Percentiles rank a stretch among this genome's conserved stretches.
Evolutionary conservation across 2,797 vertebrate species (phyloP).

Genomic region (Emydoidea blandingii): DNA sequence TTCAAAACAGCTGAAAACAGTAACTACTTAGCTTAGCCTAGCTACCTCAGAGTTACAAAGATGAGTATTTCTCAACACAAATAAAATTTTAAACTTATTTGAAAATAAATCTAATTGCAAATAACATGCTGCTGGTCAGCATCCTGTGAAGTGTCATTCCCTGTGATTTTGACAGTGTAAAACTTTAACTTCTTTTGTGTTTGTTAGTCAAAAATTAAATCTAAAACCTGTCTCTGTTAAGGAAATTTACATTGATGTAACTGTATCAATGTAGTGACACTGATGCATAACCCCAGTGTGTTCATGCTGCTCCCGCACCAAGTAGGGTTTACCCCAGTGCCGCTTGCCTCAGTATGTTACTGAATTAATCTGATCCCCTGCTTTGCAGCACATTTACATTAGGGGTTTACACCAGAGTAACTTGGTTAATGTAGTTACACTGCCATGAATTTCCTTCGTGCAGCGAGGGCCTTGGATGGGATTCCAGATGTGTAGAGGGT

Average conservation of each 20-base stretch:
- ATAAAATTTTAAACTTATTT: not conserved
- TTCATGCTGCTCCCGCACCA: too few relatives aligned
- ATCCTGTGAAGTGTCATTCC: not conserved
- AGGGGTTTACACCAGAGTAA: not conserved
- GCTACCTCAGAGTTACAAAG: not conserved
- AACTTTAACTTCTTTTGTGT: not conserved
- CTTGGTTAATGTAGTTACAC: not conserved
- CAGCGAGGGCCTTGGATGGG: not conserved
- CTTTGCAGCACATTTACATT: too few relatives aligned
- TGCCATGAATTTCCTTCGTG: too few relatives aligned
- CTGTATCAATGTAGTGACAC: not conserved
- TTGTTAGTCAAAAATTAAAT: not conserved
- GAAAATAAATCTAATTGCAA: not conserved
- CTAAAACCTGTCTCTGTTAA: not conserved
- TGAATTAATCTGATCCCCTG: too few relatives aligned
- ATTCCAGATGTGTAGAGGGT: too few relatives aligned
- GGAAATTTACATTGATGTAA: not conserved
- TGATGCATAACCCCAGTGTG: too few relatives aligned
- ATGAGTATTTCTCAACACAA: not conserved
- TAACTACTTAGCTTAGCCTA: conserved; percentile 26
- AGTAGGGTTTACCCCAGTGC: too few relatives aligned
- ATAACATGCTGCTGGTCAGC: not conserved
- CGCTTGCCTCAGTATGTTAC: too few relatives aligned
- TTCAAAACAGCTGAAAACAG: conserved; percentile 20
- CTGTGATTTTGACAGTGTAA: not conserved